These are phyloP conservation scores for Calliopsis andreniformis DNA, from an alignment of 1,140 invertebrate genomes.

Conservation along the genomic window DNA sequence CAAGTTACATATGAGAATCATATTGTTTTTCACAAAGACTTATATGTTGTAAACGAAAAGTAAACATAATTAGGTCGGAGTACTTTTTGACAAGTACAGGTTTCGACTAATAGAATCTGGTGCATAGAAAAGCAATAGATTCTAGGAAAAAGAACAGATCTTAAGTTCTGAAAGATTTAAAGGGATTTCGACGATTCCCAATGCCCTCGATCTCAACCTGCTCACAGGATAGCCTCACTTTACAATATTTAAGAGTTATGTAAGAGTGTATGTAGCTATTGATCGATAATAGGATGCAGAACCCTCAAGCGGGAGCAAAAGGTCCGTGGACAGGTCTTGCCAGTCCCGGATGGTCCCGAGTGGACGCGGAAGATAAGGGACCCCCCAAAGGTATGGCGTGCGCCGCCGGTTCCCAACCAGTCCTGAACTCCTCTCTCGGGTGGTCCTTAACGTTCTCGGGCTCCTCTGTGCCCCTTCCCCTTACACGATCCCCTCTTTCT, in stretches of 20 bases:
- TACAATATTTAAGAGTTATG: slow-evolving; percentile 11
- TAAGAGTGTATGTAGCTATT: slow-evolving; percentile 49
- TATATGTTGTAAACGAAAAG: too few relatives aligned
- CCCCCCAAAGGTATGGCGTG: slow-evolving; percentile 78
- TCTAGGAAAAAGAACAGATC: background rate
- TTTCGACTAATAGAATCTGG: too few relatives aligned
- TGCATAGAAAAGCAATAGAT: too few relatives aligned
- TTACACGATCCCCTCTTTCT: slow-evolving; percentile 43
- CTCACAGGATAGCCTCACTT: background rate
- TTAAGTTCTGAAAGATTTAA: background rate
- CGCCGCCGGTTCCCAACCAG: slow-evolving; percentile 77
- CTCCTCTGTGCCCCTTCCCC: slow-evolving; percentile 52
- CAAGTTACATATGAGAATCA: too few relatives aligned
- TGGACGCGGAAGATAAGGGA: slow-evolving; percentile 78
- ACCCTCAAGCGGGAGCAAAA: slow-evolving; percentile 54
- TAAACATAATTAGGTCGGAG: too few relatives aligned
- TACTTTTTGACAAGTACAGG: too few relatives aligned
- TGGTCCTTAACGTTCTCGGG: slow-evolving; percentile 75
- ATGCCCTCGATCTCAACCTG: background rate
- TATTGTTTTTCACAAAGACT: too few relatives aligned
- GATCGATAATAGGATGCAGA: slow-evolving; percentile 75
- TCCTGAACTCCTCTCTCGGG: slow-evolving; percentile 79
- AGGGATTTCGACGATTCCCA: background rate
- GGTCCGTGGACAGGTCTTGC: slow-evolving; percentile 72
- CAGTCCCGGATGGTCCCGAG: slow-evolving; percentile 65